Evolutionary conservation across 2,113 vertebrate genomes (phyloP).

Genomic region (Heliornis fulica): DNA sequence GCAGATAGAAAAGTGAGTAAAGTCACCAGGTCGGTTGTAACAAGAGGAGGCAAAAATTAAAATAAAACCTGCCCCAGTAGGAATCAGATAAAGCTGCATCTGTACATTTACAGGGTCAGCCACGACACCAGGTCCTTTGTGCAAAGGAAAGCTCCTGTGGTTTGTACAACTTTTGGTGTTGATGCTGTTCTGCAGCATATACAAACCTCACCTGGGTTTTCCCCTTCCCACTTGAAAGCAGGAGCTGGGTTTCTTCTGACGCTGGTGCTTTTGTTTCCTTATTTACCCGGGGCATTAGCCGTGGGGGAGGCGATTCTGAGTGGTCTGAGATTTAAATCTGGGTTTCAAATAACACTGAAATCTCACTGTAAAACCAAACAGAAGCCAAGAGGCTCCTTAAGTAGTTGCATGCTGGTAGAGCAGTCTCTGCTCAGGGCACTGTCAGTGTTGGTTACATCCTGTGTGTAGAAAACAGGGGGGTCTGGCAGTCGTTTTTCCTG

Average conservation of each 20-base stretch:
- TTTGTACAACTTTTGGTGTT: neutral
- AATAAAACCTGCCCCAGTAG: neutral
- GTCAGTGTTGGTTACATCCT: neutral
- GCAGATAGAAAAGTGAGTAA: neutral
- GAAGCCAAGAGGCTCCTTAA: neutral
- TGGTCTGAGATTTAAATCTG: neutral
- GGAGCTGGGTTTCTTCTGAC: neutral
- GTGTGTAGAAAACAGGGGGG: neutral
- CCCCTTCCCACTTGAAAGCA: neutral
- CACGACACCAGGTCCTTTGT: rapidly evolving
- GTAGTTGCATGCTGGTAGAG: neutral
- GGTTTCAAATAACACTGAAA: neutral
- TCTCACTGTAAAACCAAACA: neutral
- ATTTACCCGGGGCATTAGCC: neutral
- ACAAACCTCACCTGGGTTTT: neutral
- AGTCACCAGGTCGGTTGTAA: neutral
- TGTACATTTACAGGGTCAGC: neutral
- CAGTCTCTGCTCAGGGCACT: neutral
- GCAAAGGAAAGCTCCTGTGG: neutral
- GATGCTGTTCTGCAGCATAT: neutral
- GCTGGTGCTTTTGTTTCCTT: neutral
- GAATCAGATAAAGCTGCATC: neutral
- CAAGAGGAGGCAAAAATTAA: neutral
- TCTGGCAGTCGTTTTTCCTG: neutral
- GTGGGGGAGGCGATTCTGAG: neutral